These are phyloP conservation scores for Barbus barbus DNA, from an alignment of 2,113 vertebrate species.

Conservation along the genomic window DNA sequence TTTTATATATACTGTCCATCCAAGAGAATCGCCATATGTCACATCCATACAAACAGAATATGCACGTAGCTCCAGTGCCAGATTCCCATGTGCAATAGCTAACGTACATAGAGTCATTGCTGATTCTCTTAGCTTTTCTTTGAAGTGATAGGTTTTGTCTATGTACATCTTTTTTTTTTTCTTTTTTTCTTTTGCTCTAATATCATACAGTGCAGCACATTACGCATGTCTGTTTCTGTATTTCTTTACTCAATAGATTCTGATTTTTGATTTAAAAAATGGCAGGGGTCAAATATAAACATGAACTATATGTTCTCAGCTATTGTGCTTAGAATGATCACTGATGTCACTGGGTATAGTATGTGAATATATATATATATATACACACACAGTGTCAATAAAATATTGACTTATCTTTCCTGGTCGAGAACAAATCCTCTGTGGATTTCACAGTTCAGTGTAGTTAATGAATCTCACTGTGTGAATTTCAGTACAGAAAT, in stretches of 20 bases:
- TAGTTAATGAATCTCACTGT: conserved; percentile 55
- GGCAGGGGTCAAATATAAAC: conserved; percentile 82
- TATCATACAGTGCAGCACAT: conserved; percentile 88
- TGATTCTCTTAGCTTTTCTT: no score
- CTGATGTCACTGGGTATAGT: conserved; percentile 64
- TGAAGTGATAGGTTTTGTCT: no score
- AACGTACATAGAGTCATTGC: no score
- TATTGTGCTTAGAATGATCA: conserved; percentile 91
- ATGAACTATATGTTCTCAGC: conserved; percentile 83
- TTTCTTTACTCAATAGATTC: conserved; percentile 52
- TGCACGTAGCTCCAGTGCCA: conserved; percentile 83
- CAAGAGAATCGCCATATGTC: conserved; percentile 92
- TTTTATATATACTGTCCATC: conserved; percentile 84
- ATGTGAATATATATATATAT: background rate
- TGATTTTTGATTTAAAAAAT: conserved; percentile 73
- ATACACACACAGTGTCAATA: conserved; percentile 63
- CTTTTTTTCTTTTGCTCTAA: conserved; percentile 72
- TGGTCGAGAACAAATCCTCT: conserved; percentile 57
- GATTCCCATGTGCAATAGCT: conserved; percentile 85
- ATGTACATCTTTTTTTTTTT: conserved; percentile 80
- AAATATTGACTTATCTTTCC: conserved; percentile 47
- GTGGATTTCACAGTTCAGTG: conserved; percentile 56
- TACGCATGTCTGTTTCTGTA: conserved; percentile 77
- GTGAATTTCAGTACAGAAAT: conserved; percentile 59
- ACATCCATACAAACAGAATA: conserved; percentile 85